Conservation (phyloP, 2,797 vertebrate genomes). For the Tachyglossus aculeatus region DNA sequence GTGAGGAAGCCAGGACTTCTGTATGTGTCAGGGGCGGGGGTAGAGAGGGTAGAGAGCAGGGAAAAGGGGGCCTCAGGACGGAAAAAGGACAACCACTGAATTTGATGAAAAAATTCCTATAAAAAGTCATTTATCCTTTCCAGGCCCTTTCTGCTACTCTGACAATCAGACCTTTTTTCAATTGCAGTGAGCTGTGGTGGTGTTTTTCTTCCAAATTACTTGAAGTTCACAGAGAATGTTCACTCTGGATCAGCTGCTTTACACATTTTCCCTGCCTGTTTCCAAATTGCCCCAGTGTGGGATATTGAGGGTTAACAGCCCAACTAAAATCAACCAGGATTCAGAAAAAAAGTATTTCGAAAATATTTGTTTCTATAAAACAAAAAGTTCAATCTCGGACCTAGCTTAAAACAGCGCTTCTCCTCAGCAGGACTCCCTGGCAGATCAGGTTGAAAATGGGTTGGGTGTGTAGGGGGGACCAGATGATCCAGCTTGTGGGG, state of each 20-base stretch:
- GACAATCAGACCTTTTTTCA: too few relatives aligned
- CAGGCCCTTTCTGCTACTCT: background rate
- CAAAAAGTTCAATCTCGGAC: constrained; percentile 44
- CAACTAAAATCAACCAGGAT: background rate
- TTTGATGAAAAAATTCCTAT: background rate
- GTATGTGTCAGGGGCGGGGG: too few relatives aligned
- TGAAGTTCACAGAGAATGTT: background rate
- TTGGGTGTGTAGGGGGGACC: constrained; percentile 25
- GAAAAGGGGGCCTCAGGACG: constrained; percentile 40
- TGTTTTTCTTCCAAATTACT: background rate
- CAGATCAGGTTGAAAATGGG: constrained; percentile 1
- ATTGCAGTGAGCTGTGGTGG: background rate
- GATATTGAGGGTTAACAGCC: background rate
- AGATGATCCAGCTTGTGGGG: background rate
- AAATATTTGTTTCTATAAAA: constrained; percentile 62
- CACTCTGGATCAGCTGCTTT: background rate
- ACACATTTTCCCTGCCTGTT: background rate
- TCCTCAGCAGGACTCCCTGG: constrained; percentile 27
- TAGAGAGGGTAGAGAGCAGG: too few relatives aligned
- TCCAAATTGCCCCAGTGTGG: background rate
- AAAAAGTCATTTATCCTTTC: background rate
- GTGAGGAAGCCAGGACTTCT: constrained; percentile 59
- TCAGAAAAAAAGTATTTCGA: background rate
- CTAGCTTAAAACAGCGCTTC: constrained; percentile 47
- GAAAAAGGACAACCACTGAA: background rate